Evolutionary conservation across 2,113 vertebrate genomes (phyloP), one percentile per base, ranked within the genome.

Genomic region (Microcebus lehilahytsara): DNA sequence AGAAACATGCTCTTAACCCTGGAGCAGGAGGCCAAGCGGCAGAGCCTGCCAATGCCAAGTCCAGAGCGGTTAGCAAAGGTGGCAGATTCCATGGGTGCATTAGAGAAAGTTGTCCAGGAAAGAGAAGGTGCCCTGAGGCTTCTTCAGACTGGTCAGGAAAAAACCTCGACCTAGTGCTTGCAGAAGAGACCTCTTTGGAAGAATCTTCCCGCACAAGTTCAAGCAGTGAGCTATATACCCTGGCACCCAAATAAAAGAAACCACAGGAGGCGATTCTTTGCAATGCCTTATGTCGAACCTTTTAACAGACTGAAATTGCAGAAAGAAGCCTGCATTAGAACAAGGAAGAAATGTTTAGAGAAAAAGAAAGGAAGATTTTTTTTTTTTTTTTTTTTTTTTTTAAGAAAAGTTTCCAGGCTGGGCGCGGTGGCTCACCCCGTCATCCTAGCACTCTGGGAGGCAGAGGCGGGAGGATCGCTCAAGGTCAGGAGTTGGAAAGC

Each of bases 1-100:
- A 99, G 98, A 98, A 99, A 99, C 98, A 99, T 99, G 99, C 98
- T 99, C 86, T 98, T 99, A 72, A 99, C 99, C n/a, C 92, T 99
- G 53, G 97, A 99, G 91, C 99, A 99, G 98, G 99, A 99, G 97
- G 97, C 99, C 17, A 99, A 99, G 97, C 97, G 99, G 46, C 99
- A 99, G 75, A 87, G 96, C 11, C 78, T 98, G 93, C 98, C 97
- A 20, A 99, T 99, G 99, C 99, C 99, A 0, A 99, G 99, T 93
- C 99, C 99, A 51, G 99, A 99, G 84, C 99, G 99, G 74, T 91
- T 99, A 93, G 99, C 98, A 91, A 99, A 99, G 99, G 99, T 99
- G 99, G 99, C 99, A 99, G 97, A 99, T 0, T 99, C 99, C 1
- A 99, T 99, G 98, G 97, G 97, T 89, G 99, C 99, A 66, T 97